Evolutionary conservation across 2,113 vertebrate species (phyloP).

Genomic region (Bucco capensis): DNA sequence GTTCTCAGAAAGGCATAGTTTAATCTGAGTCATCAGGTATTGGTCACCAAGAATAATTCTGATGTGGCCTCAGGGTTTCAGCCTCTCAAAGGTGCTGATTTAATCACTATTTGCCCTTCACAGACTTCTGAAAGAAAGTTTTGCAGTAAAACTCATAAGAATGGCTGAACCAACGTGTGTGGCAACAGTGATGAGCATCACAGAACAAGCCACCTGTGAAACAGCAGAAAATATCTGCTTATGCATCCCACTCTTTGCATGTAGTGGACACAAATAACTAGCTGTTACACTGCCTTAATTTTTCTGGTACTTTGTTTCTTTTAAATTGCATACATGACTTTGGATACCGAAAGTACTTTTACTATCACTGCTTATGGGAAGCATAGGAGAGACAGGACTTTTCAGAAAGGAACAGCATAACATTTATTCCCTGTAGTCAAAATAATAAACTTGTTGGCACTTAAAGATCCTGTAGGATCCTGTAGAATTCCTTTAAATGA

Average conservation of each 20-base stretch:
- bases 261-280: not conserved
- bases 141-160: not conserved
- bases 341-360: not conserved
- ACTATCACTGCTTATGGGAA: not conserved
- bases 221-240: not conserved
- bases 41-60: constrained; percentile 28
- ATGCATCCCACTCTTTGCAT: not conserved
- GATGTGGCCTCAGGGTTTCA: constrained; percentile 3
- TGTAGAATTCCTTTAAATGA: not conserved
- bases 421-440: not conserved
- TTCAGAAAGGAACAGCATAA: not conserved
- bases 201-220: not conserved
- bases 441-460: not conserved
- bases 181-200: not conserved
- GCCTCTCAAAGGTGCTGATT: not conserved
- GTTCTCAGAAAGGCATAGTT: not conserved
- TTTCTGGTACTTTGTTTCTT: not conserved
- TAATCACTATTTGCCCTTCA: constrained; percentile 24
- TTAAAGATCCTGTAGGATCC: not conserved
- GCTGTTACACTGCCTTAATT: not conserved
- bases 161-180: not conserved
- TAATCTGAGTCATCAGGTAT: not conserved
- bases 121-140: not conserved
- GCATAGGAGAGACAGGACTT: not conserved
- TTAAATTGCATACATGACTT: not conserved